Conservation (phyloP, 2,797 vertebrate species). For the Ataeniobius toweri region DNA sequence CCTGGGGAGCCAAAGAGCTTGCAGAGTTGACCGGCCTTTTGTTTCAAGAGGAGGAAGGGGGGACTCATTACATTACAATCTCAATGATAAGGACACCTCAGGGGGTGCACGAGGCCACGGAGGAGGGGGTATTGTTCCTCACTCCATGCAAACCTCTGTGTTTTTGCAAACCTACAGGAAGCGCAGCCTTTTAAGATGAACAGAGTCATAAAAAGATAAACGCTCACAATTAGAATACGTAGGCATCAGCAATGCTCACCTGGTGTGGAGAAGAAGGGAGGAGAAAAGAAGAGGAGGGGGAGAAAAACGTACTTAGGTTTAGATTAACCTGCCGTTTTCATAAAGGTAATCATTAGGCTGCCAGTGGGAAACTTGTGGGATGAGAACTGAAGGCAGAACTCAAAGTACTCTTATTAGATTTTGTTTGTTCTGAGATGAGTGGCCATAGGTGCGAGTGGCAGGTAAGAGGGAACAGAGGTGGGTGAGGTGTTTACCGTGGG, state of each 20-base stretch:
- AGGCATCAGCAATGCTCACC: constrained; percentile 77
- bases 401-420: constrained; percentile 84
- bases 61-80: constrained; percentile 80
- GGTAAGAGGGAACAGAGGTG: constrained; percentile 35
- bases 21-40: constrained; percentile 77
- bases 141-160: constrained; percentile 66
- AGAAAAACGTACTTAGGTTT: constrained; percentile 62
- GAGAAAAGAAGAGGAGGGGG: constrained; percentile 54
- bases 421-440: constrained; percentile 82
- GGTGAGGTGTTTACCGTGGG: constrained; percentile 53
- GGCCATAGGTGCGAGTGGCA: constrained; percentile 54
- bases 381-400: constrained; percentile 83
- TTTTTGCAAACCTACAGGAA: constrained; percentile 75
- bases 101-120: constrained; percentile 61
- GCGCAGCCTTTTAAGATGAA: constrained; percentile 59
- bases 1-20: constrained; percentile 74
- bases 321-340: constrained; percentile 81
- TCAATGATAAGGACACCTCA: constrained; percentile 76
- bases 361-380: constrained; percentile 85
- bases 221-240: constrained; percentile 57
- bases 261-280: constrained; percentile 69
- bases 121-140: constrained; percentile 76
- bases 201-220: constrained; percentile 66
- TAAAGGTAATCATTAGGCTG: constrained; percentile 86
- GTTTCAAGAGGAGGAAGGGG: constrained; percentile 74